Evolutionary conservation across 2,797 vertebrate genomes (phyloP), one percentile per base, ranked within the genome.

Genomic region (Hydrocynus forskahlii): DNA sequence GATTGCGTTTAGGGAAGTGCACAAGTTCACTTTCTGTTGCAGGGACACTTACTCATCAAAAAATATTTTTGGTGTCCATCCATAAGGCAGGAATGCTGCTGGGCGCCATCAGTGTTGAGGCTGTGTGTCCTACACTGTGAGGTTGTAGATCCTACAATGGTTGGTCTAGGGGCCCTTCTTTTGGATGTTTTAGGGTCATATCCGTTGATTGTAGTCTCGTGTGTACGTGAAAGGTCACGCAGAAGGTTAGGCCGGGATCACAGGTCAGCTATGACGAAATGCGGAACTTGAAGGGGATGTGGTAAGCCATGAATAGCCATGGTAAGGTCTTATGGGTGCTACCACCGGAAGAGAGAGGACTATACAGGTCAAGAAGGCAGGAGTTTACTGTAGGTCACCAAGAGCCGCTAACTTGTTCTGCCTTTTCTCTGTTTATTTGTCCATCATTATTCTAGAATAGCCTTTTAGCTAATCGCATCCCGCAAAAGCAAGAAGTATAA

Each of bases 211-310:
- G 5, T 48, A 66, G 23, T 29, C 35, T 67, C 7, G 16, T 48
- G 5, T 48, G 19, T 29, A 23, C 48, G 29, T 43, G 8, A 29
- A 17, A 54, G 38, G 14, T 43, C n/a, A 50, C 23, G 50, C 12
- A 25, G 1, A 45, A 78, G 86, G 82, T 85, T 79, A 85, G 59
- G 45, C 21, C 19, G 25, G 60, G 81, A 83, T 81, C 86, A 89
- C 67, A 68, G 67, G 86, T 82, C 84, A 79, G 80, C 59, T 63
- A 14, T 21, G 85, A 84, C 73, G 73, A 64, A 80, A 71, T 78
- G 74, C 79, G 81, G 86, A 89, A 90, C 88, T 90, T 84, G 80
- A 89, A 86, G 78, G 70, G 80, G 86, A 88, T 85, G 75, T 86
- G 67, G 80, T 86, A 80, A 85, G 83, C 81, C 78, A 54, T 0